Conservation (phyloP, 2,113 vertebrate genomes). For the Rallus limicola region DNA sequence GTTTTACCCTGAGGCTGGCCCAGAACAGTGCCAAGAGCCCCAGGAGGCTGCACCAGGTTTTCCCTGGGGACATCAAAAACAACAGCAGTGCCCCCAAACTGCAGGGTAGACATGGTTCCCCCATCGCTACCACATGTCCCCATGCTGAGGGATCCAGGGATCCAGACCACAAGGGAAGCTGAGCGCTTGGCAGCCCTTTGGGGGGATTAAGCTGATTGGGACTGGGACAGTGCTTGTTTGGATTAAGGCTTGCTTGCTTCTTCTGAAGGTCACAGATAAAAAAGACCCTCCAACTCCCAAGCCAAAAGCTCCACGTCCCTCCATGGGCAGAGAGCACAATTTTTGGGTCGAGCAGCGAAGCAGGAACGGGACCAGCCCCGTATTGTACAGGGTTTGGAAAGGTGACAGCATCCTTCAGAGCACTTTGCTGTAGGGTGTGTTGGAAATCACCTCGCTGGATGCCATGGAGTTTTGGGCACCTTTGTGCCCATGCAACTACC, state of each 20-base stretch:
- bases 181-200: fast-evolving
- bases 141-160: neutral
- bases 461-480: neutral
- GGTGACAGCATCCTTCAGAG: neutral
- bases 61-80: neutral
- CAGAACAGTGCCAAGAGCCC: neutral
- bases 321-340: neutral
- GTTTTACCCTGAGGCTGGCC: neutral
- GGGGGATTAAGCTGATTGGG: neutral
- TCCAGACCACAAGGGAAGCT: neutral
- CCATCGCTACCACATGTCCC: fast-evolving
- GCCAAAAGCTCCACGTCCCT: neutral
- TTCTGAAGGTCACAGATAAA: fast-evolving
- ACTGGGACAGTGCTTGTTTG: neutral
- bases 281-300: neutral
- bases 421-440: fast-evolving
- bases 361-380: fast-evolving
- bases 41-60: fast-evolving
- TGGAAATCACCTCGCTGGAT: neutral
- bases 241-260: neutral
- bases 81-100: too few species aligned
- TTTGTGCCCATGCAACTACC: neutral
- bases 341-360: neutral
- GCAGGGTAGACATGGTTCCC: fast-evolving
- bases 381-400: fast-evolving